phyloP scores from a whole-genome alignment of 1,140 invertebrate genomes.

The Penaeus vannamei region DNA sequence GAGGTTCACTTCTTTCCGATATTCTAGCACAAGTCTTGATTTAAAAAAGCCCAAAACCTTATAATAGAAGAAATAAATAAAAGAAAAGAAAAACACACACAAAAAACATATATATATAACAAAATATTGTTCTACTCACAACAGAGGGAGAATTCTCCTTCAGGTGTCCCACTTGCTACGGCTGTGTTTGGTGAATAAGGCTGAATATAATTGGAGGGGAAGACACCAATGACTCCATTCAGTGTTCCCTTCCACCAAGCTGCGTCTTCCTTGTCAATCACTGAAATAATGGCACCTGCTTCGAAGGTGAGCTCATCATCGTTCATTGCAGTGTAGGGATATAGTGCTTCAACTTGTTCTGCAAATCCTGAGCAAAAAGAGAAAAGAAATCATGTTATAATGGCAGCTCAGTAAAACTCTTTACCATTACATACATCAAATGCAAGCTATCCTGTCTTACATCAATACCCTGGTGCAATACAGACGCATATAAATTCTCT shows the following conservation, averaged over 20 bases:
- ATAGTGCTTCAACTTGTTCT: conserved; percentile 93
- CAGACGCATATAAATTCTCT: background rate
- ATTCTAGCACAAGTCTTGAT: background rate
- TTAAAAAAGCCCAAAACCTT: background rate
- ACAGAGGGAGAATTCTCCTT: conserved; percentile 57
- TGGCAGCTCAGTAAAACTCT: background rate
- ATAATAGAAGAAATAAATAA: too few relatives aligned
- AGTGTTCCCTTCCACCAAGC: conserved; percentile 97
- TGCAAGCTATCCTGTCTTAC: too few relatives aligned
- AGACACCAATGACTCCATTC: conserved; percentile 87
- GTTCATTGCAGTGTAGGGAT: conserved; percentile 92
- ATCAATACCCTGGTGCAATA: background rate
- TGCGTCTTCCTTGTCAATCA: conserved; percentile 91
- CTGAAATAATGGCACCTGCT: conserved; percentile 93
- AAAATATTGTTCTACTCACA: conserved; percentile 54
- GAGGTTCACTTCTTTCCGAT: too few relatives aligned
- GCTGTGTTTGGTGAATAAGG: conserved; percentile 42
- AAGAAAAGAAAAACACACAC: background rate
- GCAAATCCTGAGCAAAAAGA: conserved; percentile 69
- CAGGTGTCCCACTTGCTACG: conserved; percentile 20
- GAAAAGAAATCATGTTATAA: background rate
- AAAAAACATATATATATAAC: background rate
- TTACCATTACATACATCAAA: conserved; percentile 7
- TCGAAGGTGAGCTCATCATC: conserved; percentile 94
- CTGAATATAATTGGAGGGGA: conserved; percentile 93